Evolutionary conservation across 2,113 vertebrate genomes (phyloP).

Genomic region (Crotalus viridis): DNA sequence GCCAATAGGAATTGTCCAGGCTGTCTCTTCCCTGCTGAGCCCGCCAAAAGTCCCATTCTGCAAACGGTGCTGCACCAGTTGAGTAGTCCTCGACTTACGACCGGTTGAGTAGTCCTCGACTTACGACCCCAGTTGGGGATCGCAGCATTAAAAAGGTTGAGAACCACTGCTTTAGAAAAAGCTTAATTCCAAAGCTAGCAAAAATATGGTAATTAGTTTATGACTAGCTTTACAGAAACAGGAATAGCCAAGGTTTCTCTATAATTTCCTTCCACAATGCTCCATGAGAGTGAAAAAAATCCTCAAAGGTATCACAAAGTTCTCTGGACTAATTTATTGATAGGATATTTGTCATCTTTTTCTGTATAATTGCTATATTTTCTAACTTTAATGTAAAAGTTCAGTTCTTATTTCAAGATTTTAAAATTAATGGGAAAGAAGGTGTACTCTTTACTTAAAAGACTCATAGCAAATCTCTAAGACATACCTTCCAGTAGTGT

Average conservation of each 20-base stretch:
- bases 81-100: too few relatives aligned
- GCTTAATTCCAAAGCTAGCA: slow-evolving; percentile 49
- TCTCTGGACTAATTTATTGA: not conserved
- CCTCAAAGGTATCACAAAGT: not conserved
- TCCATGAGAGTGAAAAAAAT: rapidly evolving
- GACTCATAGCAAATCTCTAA: not conserved
- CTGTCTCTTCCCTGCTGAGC: too few relatives aligned
- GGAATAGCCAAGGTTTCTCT: slow-evolving; percentile 30
- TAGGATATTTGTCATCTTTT: not conserved
- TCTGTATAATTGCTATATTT: not conserved
- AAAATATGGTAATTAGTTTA: slow-evolving; percentile 64
- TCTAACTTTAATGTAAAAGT: not conserved
- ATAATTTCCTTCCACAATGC: not conserved
- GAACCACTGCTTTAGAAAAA: slow-evolving; percentile 44
- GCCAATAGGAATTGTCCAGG: too few relatives aligned
- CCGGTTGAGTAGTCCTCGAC: too few relatives aligned
- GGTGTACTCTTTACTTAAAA: not conserved
- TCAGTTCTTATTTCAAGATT: not conserved
- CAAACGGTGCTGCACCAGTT: too few relatives aligned
- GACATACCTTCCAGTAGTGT: not conserved
- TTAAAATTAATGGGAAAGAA: not conserved
- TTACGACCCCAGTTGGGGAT: too few relatives aligned
- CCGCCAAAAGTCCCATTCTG: too few relatives aligned
- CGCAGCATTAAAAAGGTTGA: too few relatives aligned
- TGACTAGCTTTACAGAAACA: slow-evolving; percentile 60